Percentiles rank a stretch among this genome's conserved stretches.
Evolutionary conservation across 2,888 invertebrate genomes (phyloP).

Genomic region (Oscheius sp.): DNA sequence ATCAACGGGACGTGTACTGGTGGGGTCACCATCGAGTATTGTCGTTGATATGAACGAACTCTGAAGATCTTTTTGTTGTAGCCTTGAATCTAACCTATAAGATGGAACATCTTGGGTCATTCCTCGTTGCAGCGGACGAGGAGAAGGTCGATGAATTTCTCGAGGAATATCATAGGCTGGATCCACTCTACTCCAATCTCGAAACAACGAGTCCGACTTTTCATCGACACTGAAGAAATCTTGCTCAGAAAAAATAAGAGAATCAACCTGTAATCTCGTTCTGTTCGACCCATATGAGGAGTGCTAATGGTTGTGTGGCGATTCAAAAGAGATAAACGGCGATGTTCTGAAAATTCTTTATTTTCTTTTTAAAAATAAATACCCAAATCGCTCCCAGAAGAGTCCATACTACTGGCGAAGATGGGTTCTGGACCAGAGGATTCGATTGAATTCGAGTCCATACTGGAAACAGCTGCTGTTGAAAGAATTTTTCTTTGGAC

Average conservation of each 20-base stretch:
- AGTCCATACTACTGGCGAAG: slow-evolving; percentile 50
- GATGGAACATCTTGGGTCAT: slow-evolving; percentile 16
- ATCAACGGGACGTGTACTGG: neutral
- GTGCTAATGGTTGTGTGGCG: slow-evolving; percentile 5
- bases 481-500: slow-evolving; percentile 54
- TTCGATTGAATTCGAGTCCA: slow-evolving; percentile 50
- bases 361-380: neutral
- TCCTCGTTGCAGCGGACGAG: slow-evolving; percentile 11
- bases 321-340: slow-evolving; percentile 47
- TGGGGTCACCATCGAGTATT: slow-evolving; percentile 1
- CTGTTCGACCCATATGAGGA: slow-evolving; percentile 6
- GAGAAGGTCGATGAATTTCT: too few species aligned
- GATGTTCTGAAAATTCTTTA: slow-evolving; percentile 38
- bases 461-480: slow-evolving; percentile 45
- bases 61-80: neutral
- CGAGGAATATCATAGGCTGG: slow-evolving; percentile 40
- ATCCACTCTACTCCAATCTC: slow-evolving; percentile 51
- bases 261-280: slow-evolving; percentile 43
- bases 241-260: neutral
- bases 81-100: neutral
- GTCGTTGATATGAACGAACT: slow-evolving; percentile 4
- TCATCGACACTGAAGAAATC: slow-evolving; percentile 40
- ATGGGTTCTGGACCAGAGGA: slow-evolving; percentile 42
- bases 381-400: slow-evolving; percentile 50
- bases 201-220: slow-evolving; percentile 44